These are phyloP conservation scores for Buceros bicornis DNA, from an alignment of 2,797 vertebrate genomes.

Conservation along the genomic window DNA sequence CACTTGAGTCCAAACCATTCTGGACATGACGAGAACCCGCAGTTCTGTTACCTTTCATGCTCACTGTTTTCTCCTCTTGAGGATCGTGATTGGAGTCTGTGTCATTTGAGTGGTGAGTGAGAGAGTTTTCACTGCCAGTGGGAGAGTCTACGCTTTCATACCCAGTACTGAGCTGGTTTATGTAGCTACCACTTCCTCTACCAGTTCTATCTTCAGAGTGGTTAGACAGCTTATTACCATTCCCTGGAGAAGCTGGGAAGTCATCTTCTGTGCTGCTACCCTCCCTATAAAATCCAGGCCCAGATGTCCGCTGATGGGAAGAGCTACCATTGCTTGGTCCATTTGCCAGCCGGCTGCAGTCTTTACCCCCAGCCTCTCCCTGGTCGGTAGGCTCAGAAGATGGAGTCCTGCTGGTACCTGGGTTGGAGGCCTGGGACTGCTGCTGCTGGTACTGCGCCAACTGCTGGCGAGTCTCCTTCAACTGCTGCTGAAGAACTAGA, in stretches of 20 bases:
- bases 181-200: constrained; percentile 88
- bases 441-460: constrained; percentile 87
- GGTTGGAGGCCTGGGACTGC: constrained; percentile 82
- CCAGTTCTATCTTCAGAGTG: constrained; percentile 93
- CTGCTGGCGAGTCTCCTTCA: constrained; percentile 91
- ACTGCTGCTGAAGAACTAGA: constrained; percentile 93
- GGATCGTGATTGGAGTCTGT: constrained; percentile 99
- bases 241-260: constrained; percentile 92
- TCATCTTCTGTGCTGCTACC: constrained; percentile 93
- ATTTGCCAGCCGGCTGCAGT: constrained; percentile 93
- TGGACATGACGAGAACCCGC: constrained; percentile 93
- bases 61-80: constrained; percentile 94
- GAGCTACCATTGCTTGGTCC: constrained; percentile 95
- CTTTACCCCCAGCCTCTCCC: constrained; percentile 86
- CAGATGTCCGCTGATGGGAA: constrained; percentile 90
- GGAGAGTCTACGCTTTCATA: constrained; percentile 99
- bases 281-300: constrained; percentile 93
- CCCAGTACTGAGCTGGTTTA: constrained; percentile 94
- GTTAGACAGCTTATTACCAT: constrained; percentile 94
- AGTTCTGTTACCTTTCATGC: constrained; percentile 97
- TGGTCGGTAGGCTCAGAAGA: constrained; percentile 81
- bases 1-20: constrained; percentile 96
- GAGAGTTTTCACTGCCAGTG: constrained; percentile 97
- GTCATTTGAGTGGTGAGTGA: constrained; percentile 98
- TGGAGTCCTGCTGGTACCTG: constrained; percentile 84